These are phyloP conservation scores for Drosophila seclusa DNA, from an alignment of 2,888 invertebrate genomes.

Conservation along the genomic window DNA sequence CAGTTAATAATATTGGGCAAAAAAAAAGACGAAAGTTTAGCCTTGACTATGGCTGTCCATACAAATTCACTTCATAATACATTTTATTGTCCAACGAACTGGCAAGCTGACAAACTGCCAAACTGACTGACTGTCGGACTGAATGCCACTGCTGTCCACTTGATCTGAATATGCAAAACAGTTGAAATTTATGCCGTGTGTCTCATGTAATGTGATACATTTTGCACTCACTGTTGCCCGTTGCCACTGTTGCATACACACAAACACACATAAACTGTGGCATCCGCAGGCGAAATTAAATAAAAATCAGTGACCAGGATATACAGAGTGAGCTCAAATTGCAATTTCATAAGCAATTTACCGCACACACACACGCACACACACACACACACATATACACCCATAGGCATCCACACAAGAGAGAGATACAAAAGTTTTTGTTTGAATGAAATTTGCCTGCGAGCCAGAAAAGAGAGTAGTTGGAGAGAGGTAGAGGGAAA, in stretches of 20 bases:
- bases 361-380: conserved; percentile 40
- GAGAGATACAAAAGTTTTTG: conserved; percentile 59
- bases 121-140: conserved; percentile 20
- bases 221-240: conserved; percentile 36
- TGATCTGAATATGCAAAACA: conserved; percentile 67
- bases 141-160: conserved; percentile 42
- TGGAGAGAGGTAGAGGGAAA: background rate
- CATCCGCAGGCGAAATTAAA: conserved; percentile 72
- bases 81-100: conserved; percentile 57
- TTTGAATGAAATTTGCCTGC: conserved; percentile 64
- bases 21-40: conserved; percentile 45
- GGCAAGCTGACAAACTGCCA: conserved; percentile 33
- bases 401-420: conserved; percentile 1
- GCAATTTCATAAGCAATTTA: conserved; percentile 83
- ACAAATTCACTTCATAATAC: conserved; percentile 62
- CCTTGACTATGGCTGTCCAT: conserved; percentile 39
- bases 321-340: conserved; percentile 74
- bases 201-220: conserved; percentile 73
- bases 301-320: conserved; percentile 72
- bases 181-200: conserved; percentile 68
- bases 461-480: conserved; percentile 25
- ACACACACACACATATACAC: conserved; percentile 11
- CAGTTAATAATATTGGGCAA: conserved; percentile 72
- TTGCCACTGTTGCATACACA: conserved; percentile 2
- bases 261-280: conserved; percentile 40